Evolutionary conservation across 2,888 invertebrate genomes (phyloP).

Genomic region (Pasiphila rectangulata): DNA sequence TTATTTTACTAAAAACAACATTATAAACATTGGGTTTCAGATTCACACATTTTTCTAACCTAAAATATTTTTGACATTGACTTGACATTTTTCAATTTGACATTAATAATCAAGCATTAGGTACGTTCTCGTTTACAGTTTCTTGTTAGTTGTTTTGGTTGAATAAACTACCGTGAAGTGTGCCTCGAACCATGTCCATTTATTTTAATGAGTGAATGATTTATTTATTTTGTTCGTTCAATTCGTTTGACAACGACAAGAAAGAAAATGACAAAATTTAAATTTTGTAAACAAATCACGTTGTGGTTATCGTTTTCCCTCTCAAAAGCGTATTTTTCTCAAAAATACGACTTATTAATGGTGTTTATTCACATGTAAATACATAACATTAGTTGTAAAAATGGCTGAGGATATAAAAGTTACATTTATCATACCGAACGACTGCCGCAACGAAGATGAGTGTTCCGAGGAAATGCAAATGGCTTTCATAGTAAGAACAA

Average conservation of each 20-base stretch:
- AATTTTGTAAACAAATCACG: conserved; percentile 38
- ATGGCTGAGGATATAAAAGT: conserved; percentile 69
- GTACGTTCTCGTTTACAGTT: too few species aligned
- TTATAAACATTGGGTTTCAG: background rate
- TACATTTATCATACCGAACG: conserved; percentile 77
- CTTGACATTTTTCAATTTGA: background rate
- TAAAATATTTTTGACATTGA: conserved; percentile 17
- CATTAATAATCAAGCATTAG: background rate
- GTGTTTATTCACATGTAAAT: background rate
- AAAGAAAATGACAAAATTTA: conserved; percentile 1
- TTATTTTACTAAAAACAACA: background rate
- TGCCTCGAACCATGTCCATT: too few species aligned
- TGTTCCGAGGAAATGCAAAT: conserved; percentile 82
- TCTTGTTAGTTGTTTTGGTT: too few species aligned
- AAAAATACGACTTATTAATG: background rate
- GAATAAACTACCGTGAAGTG: too few species aligned
- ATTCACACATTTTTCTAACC: conserved; percentile 48
- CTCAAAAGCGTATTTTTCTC: background rate
- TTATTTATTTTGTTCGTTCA: background rate
- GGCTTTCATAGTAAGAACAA: conserved; percentile 78
- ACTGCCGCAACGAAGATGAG: conserved; percentile 71
- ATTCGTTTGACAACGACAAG: background rate
- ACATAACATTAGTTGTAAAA: conserved; percentile 24
- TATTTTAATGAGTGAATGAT: too few species aligned
- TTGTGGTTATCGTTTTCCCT: conserved; percentile 26